Conservation (phyloP, 2,888 invertebrate species). For the Aquatica leii region DNA sequence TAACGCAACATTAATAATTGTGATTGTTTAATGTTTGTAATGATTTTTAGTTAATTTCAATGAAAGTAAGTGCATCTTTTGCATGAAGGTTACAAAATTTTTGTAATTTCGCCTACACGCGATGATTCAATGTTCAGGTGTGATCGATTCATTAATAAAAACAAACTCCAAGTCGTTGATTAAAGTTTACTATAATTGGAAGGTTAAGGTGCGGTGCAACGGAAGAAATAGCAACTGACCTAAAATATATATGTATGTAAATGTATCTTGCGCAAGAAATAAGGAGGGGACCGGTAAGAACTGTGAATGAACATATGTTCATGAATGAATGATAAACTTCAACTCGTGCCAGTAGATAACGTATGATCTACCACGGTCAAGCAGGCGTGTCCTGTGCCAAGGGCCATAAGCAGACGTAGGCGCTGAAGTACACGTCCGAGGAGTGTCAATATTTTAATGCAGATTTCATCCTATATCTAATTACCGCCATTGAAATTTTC, state of each 20-base stretch:
- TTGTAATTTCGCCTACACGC: slow-evolving; percentile 43
- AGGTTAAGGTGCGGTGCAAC: slow-evolving; percentile 55
- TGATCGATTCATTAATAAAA: slow-evolving; percentile 61
- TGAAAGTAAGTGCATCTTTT: slow-evolving; percentile 32
- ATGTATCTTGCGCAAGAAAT: slow-evolving; percentile 49
- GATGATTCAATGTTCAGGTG: slow-evolving; percentile 58
- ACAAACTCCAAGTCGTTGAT: slow-evolving; percentile 55
- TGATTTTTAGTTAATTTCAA: slow-evolving; percentile 9
- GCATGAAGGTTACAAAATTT: slow-evolving; percentile 30
- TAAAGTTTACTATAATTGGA: slow-evolving; percentile 61
- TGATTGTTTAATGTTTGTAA: neutral
- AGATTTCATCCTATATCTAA: slow-evolving; percentile 30
- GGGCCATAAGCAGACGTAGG: slow-evolving; percentile 52
- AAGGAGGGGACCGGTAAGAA: slow-evolving; percentile 42
- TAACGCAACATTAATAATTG: too few species aligned
- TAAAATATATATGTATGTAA: slow-evolving; percentile 53
- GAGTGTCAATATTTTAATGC: slow-evolving; percentile 48
- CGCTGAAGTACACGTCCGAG: slow-evolving; percentile 47
- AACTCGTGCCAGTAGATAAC: slow-evolving; percentile 52
- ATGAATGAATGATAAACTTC: slow-evolving; percentile 56
- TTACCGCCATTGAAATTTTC: too few species aligned
- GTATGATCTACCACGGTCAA: slow-evolving; percentile 55
- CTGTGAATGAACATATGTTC: slow-evolving; percentile 58
- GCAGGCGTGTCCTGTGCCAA: slow-evolving; percentile 54
- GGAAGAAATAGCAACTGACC: slow-evolving; percentile 52